A percentile compares a stretch with the other conserved stretches of the same genome.
These are phyloP conservation scores for Cryptophagus acutangulus DNA, from an alignment of 2,888 invertebrate species.

Conservation along the genomic window DNA sequence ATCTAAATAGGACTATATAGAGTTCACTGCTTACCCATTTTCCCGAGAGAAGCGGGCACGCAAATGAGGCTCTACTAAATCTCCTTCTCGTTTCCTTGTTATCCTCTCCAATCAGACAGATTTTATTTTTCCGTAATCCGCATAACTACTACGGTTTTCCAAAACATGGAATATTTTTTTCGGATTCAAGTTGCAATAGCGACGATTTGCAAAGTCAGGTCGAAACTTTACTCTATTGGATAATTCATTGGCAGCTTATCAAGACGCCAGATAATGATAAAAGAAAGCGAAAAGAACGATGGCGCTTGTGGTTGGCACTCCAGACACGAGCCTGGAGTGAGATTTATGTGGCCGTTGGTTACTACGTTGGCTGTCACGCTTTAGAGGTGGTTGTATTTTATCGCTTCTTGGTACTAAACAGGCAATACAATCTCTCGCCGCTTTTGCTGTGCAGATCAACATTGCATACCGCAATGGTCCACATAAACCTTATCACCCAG, in stretches of 20 bases:
- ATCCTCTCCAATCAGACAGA: slow-evolving; percentile 15
- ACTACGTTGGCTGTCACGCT: slow-evolving; percentile 41
- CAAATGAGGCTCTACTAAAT: slow-evolving; percentile 19
- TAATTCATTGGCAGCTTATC: slow-evolving; percentile 45
- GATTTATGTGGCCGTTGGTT: slow-evolving; percentile 43
- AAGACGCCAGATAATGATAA: slow-evolving; percentile 44
- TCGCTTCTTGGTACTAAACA: slow-evolving; percentile 41
- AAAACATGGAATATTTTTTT: too few relatives aligned
- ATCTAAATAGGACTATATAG: slow-evolving; percentile 14
- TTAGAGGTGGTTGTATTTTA: slow-evolving; percentile 41
- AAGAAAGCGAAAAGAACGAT: slow-evolving; percentile 37
- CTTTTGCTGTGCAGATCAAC: slow-evolving; percentile 27
- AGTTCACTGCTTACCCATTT: slow-evolving; percentile 17
- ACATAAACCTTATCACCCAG: too few relatives aligned
- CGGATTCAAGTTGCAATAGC: too few relatives aligned
- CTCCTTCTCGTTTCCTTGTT: slow-evolving; percentile 16
- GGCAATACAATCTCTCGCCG: slow-evolving; percentile 38
- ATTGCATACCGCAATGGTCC: too few relatives aligned
- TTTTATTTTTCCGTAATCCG: slow-evolving; percentile 16
- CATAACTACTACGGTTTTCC: too few relatives aligned
- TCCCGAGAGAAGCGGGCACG: slow-evolving; percentile 13
- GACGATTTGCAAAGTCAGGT: too few relatives aligned
- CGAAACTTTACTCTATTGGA: too few relatives aligned
- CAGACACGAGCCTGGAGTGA: slow-evolving; percentile 41
- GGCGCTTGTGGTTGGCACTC: slow-evolving; percentile 41